These are phyloP conservation scores for Neomorphus geoffroyi DNA, from an alignment of 2,797 vertebrate genomes.

Conservation along the genomic window DNA sequence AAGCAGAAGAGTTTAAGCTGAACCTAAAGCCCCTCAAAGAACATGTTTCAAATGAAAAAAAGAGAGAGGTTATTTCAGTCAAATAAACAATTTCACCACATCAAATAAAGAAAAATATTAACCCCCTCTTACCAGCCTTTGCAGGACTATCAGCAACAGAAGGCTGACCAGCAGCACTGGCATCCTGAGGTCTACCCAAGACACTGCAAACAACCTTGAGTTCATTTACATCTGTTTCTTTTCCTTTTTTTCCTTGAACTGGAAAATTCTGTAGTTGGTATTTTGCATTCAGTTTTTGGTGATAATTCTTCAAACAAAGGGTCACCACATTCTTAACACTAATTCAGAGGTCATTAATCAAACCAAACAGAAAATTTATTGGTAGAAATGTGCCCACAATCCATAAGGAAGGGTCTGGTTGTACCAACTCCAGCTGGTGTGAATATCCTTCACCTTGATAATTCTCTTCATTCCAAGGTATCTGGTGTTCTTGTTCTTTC, in stretches of 20 bases:
- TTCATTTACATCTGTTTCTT: neutral
- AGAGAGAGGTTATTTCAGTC: neutral
- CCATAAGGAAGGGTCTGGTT: neutral
- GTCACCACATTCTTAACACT: neutral
- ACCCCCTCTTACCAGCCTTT: neutral
- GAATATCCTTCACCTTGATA: neutral
- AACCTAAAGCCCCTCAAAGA: neutral
- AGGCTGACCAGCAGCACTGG: neutral
- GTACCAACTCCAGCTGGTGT: neutral
- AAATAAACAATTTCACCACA: neutral
- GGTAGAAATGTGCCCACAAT: neutral
- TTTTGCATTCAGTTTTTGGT: neutral
- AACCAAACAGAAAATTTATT: neutral
- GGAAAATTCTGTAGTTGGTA: neutral
- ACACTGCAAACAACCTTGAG: neutral
- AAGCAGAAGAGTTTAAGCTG: neutral
- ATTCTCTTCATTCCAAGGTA: neutral
- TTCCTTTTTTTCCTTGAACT: neutral
- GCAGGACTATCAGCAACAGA: neutral
- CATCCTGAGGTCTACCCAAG: neutral
- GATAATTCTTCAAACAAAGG: neutral
- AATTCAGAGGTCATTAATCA: neutral
- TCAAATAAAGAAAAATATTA: neutral
- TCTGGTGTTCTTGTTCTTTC: neutral
- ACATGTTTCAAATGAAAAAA: neutral